Evolutionary conservation across 2,888 invertebrate species (phyloP).

Genomic region (Epinotia demarniana): DNA sequence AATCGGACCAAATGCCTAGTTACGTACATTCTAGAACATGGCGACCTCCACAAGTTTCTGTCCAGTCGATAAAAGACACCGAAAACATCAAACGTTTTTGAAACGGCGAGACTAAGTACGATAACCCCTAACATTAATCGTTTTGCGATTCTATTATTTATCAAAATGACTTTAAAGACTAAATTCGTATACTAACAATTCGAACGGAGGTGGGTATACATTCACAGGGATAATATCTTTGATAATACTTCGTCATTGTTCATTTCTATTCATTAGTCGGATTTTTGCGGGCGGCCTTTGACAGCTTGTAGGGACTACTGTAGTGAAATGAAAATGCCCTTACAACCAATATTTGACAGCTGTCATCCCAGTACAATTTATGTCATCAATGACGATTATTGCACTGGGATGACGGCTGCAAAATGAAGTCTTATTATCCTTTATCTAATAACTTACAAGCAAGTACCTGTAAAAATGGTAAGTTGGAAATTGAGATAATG

Average conservation of each 20-base stretch:
- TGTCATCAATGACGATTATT: too few species aligned
- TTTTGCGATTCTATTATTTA: conserved; percentile 7
- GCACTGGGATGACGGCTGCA: too few species aligned
- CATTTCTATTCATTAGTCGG: conserved; percentile 4
- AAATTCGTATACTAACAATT: conserved; percentile 55
- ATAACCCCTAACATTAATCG: conserved; percentile 5
- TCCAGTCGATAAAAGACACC: not conserved
- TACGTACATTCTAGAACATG: not conserved
- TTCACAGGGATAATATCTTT: conserved; percentile 19
- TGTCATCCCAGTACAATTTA: too few species aligned
- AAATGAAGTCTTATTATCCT: too few species aligned
- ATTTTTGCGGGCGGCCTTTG: too few species aligned
- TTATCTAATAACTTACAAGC: too few species aligned
- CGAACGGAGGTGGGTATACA: conserved; percentile 52
- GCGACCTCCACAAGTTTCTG: not conserved
- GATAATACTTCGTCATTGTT: conserved; percentile 39
- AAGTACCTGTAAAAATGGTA: too few species aligned
- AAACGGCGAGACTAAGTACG: conserved; percentile 31
- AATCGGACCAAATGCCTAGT: not conserved
- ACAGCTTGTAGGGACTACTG: too few species aligned
- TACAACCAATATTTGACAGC: too few species aligned
- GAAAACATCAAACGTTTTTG: conserved; percentile 20
- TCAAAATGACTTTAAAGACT: conserved; percentile 41
- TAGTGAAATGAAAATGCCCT: too few species aligned
- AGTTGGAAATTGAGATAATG: too few species aligned